phyloP scores from a whole-genome alignment of 2,113 vertebrate species.

The Stigmatopora argus region DNA sequence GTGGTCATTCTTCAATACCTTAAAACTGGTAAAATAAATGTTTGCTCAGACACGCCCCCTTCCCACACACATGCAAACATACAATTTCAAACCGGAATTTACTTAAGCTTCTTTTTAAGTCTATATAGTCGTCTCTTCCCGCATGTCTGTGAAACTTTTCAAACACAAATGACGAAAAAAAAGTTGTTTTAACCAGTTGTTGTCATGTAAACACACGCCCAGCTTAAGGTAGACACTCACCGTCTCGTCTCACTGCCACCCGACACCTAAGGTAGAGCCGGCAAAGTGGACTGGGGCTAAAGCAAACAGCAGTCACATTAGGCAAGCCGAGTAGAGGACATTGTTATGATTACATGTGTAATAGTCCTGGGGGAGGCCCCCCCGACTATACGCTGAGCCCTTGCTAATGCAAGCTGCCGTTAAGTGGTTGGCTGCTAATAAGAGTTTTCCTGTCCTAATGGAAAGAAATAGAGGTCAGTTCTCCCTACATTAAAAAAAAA shows the following conservation, averaged over 20 bases:
- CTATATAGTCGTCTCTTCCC: not conserved
- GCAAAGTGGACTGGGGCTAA: conserved; percentile 41
- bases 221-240: not conserved
- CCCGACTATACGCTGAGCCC: conserved; percentile 27
- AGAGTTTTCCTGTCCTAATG: conserved; percentile 65
- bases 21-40: too few species aligned
- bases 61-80: too few species aligned
- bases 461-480: conserved; percentile 49
- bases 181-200: not conserved
- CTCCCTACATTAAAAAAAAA: conserved; percentile 25
- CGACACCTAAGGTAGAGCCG: conserved; percentile 43
- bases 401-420: conserved; percentile 57
- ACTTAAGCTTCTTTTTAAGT: not conserved
- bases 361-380: conserved; percentile 64
- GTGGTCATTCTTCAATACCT: too few species aligned
- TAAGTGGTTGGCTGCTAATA: conserved; percentile 68
- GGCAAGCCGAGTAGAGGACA: conserved; percentile 54
- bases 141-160: not conserved
- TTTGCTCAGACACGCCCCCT: too few species aligned
- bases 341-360: conserved; percentile 68
- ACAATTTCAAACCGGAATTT: not conserved
- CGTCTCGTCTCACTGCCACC: conserved; percentile 16
- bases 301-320: conserved; percentile 64
- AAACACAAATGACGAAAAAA: not conserved
- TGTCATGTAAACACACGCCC: conserved; percentile 2